phyloP scores from a whole-genome alignment of 2,113 vertebrate species.

The Eudorcas thomsonii region DNA sequence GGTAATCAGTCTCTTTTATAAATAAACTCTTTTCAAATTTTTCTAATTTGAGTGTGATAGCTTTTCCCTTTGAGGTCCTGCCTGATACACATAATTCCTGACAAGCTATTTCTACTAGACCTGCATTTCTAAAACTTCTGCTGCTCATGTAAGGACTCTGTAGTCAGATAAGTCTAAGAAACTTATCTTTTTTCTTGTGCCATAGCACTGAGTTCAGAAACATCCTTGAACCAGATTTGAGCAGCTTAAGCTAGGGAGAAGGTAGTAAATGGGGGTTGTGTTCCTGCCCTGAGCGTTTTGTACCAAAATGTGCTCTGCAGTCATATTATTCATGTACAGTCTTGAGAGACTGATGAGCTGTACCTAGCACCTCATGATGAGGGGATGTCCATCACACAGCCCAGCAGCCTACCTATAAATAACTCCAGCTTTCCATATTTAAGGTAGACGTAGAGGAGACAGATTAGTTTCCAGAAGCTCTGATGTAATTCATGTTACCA shows the following conservation, averaged over 20 bases:
- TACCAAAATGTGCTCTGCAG: not conserved
- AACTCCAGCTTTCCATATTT: not conserved
- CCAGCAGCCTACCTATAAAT: not conserved
- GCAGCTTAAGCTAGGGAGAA: not conserved
- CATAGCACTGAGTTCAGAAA: conserved; percentile 31
- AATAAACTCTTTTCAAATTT: not conserved
- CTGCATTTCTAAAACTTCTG: not conserved
- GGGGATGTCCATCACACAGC: not conserved
- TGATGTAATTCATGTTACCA: not conserved
- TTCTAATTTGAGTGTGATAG: not conserved
- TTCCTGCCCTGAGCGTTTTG: not conserved
- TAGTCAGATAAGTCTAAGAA: conserved; percentile 9
- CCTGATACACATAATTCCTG: not conserved
- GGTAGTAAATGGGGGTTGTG: not conserved
- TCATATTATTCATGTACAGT: not conserved
- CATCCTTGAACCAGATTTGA: not conserved
- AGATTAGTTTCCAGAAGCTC: not conserved
- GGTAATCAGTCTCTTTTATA: not conserved
- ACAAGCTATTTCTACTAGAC: not conserved
- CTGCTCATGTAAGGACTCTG: not conserved
- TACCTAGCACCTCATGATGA: not conserved
- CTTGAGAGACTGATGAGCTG: not conserved
- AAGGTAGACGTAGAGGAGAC: not conserved
- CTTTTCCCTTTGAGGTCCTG: not conserved
- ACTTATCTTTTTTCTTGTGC: not conserved